A percentile compares a stretch with the other conserved stretches of the same genome.
Conservation (phyloP, 53 echinoderm and acorn worm genomes). For the Paracentrotus lividus region DNA sequence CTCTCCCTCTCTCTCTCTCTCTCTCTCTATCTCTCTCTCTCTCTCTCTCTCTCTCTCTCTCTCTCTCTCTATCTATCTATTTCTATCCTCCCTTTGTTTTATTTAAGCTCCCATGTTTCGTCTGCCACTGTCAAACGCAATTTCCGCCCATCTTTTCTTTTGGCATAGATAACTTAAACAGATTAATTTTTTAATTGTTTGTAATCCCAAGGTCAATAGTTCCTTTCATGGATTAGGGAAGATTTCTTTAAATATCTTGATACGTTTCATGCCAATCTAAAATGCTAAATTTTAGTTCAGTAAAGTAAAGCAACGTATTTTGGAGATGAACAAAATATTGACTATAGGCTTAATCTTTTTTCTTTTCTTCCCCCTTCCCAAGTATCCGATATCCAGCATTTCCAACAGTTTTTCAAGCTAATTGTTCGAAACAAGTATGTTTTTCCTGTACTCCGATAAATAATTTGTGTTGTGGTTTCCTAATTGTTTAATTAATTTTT, state of each 20-base stretch:
- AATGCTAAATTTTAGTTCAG: background rate
- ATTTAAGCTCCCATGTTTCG: background rate
- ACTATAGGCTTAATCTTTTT: too few species aligned
- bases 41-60: background rate
- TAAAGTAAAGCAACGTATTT: background rate
- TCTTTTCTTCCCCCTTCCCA: too few species aligned
- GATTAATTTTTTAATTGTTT: background rate
- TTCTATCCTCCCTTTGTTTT: background rate
- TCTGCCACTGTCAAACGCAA: background rate
- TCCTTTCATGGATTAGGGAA: slow-evolving; percentile 10
- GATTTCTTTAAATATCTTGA: slow-evolving; percentile 13
- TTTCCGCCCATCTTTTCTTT: background rate
- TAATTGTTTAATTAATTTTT: too few species aligned
- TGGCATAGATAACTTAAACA: background rate
- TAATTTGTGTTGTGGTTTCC: too few species aligned
- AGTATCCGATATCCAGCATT: too few species aligned
- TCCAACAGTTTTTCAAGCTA: too few species aligned
- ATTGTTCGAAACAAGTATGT: too few species aligned
- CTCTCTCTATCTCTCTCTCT: background rate
- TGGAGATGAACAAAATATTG: background rate
- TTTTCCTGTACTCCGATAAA: too few species aligned
- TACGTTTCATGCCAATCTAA: background rate
- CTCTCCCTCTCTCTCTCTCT: too few species aligned
- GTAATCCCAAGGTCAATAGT: slow-evolving; percentile 18
- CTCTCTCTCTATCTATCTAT: background rate